Evolutionary conservation across 2,797 vertebrate species (phyloP).

Genomic region (Crocodylus rhombifer): DNA sequence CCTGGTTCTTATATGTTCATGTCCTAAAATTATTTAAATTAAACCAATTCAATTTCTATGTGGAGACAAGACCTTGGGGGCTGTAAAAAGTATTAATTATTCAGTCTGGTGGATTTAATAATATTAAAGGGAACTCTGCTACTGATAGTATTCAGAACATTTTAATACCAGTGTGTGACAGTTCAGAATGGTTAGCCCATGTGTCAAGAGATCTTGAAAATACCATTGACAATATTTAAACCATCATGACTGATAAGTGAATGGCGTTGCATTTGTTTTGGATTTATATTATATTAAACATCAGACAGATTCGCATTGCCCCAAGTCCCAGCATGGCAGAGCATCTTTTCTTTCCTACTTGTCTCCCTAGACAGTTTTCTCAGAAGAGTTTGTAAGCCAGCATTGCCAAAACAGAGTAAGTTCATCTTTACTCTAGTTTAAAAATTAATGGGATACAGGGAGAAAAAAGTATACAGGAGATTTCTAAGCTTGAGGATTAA

Average conservation of each 20-base stretch:
- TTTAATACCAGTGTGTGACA: neutral
- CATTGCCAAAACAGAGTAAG: neutral
- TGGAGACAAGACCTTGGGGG: neutral
- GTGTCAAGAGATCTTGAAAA: neutral
- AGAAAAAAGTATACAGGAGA: neutral
- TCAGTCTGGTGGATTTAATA: neutral
- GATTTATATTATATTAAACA: neutral
- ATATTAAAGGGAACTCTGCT: neutral
- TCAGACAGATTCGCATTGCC: neutral
- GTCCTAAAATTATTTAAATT: neutral
- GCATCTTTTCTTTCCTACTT: neutral
- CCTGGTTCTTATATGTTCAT: too few relatives aligned
- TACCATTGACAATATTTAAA: neutral
- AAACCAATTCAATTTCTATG: neutral
- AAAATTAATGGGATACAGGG: neutral
- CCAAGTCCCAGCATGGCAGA: neutral
- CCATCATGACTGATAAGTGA: neutral
- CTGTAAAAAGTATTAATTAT: neutral
- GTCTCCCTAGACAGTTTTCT: neutral
- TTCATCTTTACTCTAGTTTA: neutral
- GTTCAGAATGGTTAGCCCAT: neutral
- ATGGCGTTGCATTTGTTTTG: neutral
- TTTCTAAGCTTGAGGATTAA: neutral
- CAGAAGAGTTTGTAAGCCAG: neutral
- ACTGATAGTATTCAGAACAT: neutral